Evolutionary conservation across 2,113 vertebrate genomes (phyloP), one percentile per base, ranked within the genome.

Genomic region (Ailuropoda melanoleuca): DNA sequence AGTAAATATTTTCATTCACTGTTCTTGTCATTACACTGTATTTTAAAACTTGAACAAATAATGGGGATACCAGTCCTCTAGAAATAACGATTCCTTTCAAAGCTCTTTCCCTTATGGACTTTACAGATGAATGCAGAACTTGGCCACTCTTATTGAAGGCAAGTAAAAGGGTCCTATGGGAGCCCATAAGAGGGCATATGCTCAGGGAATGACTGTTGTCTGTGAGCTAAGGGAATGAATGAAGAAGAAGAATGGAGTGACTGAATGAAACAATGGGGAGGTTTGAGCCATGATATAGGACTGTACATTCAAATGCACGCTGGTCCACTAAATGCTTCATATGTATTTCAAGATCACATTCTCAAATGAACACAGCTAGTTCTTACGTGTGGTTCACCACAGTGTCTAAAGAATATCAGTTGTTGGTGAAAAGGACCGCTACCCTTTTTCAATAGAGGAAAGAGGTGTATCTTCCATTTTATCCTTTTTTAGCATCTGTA

Each of bases 11-110:
- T 92, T 62, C 37, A 92, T 77, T 94, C 4, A 48, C 46, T 88
- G 34, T 85, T 95, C 74, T 93, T 88, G 34, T 86, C 24, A 26
- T 66, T 86, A 78, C 5, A 39, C 46, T 84, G 7, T 37, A 81
- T 56, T 93, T 62, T 93, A 93, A 84, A 94, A 94, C 17, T 62
- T 68, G 66, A 84, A 66, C 43, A 83, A 70, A 84, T 70, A 95
- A 90, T 81, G 90, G 55, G 0, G 29, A n/a, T 75, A 62, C 75
- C 83, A 94, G 10, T 58, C 48, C 62, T 96, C 43, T 29, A 88
- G 31, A 89, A 84, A 84, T 34, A 58, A 64, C 18, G 77, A 24
- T 48, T 96, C 39, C 50, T 91, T 80, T 50, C 43, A 74, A 43
- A 93, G 18, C 8, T n/a, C 46, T 15, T 88, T 78, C 46, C 83